Base-by-base conservation (phyloP, 2,113 vertebrate species). In the Xenopus borealis region DNA sequence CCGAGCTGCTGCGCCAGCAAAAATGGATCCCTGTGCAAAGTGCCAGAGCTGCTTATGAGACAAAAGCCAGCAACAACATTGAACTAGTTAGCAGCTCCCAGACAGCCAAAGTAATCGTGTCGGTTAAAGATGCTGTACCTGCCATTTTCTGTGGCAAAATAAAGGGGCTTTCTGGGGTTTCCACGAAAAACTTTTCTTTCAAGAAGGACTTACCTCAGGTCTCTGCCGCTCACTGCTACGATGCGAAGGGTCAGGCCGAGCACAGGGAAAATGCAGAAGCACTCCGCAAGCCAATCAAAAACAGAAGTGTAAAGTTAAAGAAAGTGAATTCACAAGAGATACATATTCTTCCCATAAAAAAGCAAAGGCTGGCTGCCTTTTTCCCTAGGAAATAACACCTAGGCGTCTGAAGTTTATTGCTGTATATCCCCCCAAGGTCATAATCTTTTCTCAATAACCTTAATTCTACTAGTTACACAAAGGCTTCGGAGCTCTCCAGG, bases 111-210 rank as follows among this genome's bases (percentile, higher is more conserved):
- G 97, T 99, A 78, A 98, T 99, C 1, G 96, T 99, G 66, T 96
- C 97, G 0, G 96, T 99, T 69, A 97, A 99, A 88, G 97, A 99
- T 1, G 91, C 95, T 2, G 91, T 98, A 81, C 97, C 97, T 12
- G 86, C 95, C 79, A 94, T 99, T 82, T 95, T 98, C 86, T 98
- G 97, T 46, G 96, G 96, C 69, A 99, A 98, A 86, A 93, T 98
- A 64, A 98, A 98, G 88, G 94, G 96, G 72, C 92, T 98, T 45
- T 98, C 96, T 0, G 96, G 96, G 0, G 96, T 98, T 63, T 99
- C 97, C 82, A 99, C 96, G 78, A 98, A 98, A 88, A 99, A 98
- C 92, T 98, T 98, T 89, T 99, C 97, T 83, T 97, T 98, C 87
- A 98, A 96, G 85, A 95, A 93, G 70, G 95, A 99, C 76, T 83